Conservation (phyloP, 2,888 invertebrate genomes). For the Hirtodrosophila alboralis region DNA sequence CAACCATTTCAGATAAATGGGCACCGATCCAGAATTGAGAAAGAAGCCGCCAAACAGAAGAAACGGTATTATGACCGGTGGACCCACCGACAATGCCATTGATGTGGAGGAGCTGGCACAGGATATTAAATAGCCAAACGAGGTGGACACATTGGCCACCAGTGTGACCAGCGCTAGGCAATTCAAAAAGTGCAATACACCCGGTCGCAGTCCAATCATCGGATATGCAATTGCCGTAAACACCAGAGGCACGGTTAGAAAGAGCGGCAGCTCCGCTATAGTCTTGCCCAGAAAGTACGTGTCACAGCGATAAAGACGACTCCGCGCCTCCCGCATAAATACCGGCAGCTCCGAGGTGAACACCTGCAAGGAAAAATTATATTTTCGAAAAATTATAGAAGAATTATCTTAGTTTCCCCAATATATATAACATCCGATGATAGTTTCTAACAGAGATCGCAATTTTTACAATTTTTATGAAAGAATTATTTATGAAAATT, state of each 20-base stretch:
- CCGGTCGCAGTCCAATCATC: conserved; percentile 92
- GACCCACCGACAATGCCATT: conserved; percentile 95
- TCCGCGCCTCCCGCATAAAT: conserved; percentile 94
- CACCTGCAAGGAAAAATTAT: conserved; percentile 86
- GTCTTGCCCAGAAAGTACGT: conserved; percentile 96
- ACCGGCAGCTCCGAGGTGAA: conserved; percentile 95
- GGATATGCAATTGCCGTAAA: conserved; percentile 94
- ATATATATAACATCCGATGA: too few species aligned
- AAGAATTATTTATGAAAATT: too few species aligned
- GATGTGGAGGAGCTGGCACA: conserved; percentile 92
- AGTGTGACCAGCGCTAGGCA: conserved; percentile 90
- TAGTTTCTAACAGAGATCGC: too few species aligned
- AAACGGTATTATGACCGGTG: conserved; percentile 96
- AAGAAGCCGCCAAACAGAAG: conserved; percentile 98
- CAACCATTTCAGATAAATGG: conserved; percentile 92
- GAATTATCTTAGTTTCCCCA: neutral
- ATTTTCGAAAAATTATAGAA: too few species aligned
- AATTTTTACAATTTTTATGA: too few species aligned
- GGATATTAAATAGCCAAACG: conserved; percentile 96
- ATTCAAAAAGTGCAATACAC: conserved; percentile 88
- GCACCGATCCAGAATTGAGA: conserved; percentile 95
- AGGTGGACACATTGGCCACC: conserved; percentile 94
- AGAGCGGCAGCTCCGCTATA: conserved; percentile 94
- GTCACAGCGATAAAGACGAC: conserved; percentile 95
- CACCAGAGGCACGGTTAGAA: conserved; percentile 91